Base-by-base conservation (phyloP, 1,140 invertebrate species). In the Psilanteris sp. region DNA sequence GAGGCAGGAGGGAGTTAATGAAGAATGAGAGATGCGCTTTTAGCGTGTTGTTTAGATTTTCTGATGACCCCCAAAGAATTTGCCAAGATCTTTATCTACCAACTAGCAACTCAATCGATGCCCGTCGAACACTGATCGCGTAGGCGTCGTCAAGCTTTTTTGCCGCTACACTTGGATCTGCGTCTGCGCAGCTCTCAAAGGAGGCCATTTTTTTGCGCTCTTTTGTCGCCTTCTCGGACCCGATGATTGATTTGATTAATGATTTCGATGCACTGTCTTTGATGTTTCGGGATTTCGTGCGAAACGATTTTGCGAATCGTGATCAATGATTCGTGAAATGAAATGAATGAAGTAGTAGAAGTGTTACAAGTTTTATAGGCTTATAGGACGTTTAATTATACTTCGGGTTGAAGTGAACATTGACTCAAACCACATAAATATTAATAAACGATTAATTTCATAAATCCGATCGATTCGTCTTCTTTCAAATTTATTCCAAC, bases 81-180 rank as follows among this genome's bases (percentile, higher is more conserved):
- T 48, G 15, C 55, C 41, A 50, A 78, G 70, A 78, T 78, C 64
- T 62, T 78, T 78, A 78, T 78, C 76, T 66, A 10, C 55, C 39
- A 52, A 61, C 57, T 73, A 74, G 76, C 76, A 78, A 78, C 76
- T 78, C 76, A 78, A 78, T 78, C 76, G 76, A 67, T 78, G 70
- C 50, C 70, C 70, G 55, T 74, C 64, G 64, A 74, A 78, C 70
- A 78, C 18, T 73, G 70, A 78, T 78, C 66, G 76, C 70, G 76
- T 78, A 78, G 70, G 76, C 70, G 76, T 78, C 52, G 39, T 11
- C 57, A 50, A 46, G 57, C 70, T 68, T 78, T 73, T 73, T 67
- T 43, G 55, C 68, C 41, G 16, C 34, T 15, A 54, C 44, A 13
- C 50, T 50, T 27, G n/a, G 15, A 52, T 55, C 48, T 24, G 27